These are phyloP conservation scores for Pegoplata infirma DNA, from an alignment of 2,888 invertebrate genomes.

Conservation along the genomic window DNA sequence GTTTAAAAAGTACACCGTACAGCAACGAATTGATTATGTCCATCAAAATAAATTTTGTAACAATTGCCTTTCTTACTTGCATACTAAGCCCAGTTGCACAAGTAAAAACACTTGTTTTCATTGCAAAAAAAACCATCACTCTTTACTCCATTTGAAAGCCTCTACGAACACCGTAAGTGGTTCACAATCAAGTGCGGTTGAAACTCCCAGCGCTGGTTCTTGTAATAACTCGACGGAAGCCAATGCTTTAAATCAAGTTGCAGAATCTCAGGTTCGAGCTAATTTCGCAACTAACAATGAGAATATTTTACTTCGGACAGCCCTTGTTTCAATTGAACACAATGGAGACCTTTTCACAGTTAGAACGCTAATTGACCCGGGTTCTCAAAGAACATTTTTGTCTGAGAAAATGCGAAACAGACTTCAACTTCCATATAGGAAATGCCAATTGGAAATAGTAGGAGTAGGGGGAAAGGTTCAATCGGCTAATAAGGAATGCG, in stretches of 20 bases:
- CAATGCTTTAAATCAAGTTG: neutral
- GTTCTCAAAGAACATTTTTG: slow-evolving; percentile 1
- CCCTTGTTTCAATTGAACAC: slow-evolving; percentile 13
- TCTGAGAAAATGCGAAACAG: no score
- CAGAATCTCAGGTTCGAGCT: neutral
- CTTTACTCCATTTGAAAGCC: slow-evolving; percentile 9
- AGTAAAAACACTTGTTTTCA: neutral
- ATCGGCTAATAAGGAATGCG: slow-evolving; percentile 18
- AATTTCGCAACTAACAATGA: neutral
- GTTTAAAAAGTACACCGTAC: neutral
- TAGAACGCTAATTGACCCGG: slow-evolving; percentile 20
- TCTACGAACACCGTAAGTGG: no score
- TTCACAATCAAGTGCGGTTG: no score
- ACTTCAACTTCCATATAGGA: slow-evolving; percentile 13
- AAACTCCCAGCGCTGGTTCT: neutral
- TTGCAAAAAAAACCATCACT: slow-evolving; percentile 12
- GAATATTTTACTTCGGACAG: neutral
- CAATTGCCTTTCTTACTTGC: slow-evolving; percentile 9
- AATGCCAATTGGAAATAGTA: slow-evolving; percentile 1
- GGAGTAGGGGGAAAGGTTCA: slow-evolving; percentile 19
- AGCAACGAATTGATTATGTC: neutral
- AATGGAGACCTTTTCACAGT: slow-evolving; percentile 5
- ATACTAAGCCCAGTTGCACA: neutral
- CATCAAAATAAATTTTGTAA: slow-evolving; percentile 17
- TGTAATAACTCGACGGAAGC: neutral